Percentiles rank a stretch among this genome's conserved stretches.
phyloP scores from a whole-genome alignment of 2,113 vertebrate genomes.

The Phalacrocorax pelagicus region DNA sequence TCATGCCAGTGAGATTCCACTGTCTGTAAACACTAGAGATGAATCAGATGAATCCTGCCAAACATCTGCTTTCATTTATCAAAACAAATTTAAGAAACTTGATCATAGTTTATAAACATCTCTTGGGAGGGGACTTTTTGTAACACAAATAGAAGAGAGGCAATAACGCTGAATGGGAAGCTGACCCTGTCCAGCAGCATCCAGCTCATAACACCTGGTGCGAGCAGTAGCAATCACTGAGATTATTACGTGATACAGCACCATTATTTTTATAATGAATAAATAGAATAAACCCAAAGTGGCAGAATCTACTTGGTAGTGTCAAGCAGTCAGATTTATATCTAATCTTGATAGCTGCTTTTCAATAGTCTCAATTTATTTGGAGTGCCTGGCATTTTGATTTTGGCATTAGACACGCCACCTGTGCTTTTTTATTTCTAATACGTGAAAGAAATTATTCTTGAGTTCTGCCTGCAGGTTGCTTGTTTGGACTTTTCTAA shows the following conservation, averaged over 20 bases:
- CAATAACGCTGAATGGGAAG: neutral
- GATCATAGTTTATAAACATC: slow-evolving; percentile 3
- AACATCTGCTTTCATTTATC: slow-evolving; percentile 41
- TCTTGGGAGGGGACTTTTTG: neutral
- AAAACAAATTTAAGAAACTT: slow-evolving; percentile 34
- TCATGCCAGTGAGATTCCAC: neutral
- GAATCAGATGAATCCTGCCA: neutral
- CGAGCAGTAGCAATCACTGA: neutral
- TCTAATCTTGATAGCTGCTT: neutral
- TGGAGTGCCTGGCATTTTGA: neutral
- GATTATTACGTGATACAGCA: neutral
- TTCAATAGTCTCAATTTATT: neutral
- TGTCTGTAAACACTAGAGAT: neutral
- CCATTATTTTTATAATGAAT: neutral
- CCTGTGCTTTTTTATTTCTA: neutral
- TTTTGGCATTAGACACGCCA: neutral
- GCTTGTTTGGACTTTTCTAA: neutral
- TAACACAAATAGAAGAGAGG: neutral
- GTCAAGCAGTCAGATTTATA: neutral
- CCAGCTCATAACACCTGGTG: neutral
- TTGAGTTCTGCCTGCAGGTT: neutral
- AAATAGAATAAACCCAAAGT: neutral
- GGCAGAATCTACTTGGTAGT: neutral
- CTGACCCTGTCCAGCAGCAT: neutral
- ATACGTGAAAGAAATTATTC: neutral